phyloP scores from a whole-genome alignment of 2,797 vertebrate species.

The Alfaro cultratus region DNA sequence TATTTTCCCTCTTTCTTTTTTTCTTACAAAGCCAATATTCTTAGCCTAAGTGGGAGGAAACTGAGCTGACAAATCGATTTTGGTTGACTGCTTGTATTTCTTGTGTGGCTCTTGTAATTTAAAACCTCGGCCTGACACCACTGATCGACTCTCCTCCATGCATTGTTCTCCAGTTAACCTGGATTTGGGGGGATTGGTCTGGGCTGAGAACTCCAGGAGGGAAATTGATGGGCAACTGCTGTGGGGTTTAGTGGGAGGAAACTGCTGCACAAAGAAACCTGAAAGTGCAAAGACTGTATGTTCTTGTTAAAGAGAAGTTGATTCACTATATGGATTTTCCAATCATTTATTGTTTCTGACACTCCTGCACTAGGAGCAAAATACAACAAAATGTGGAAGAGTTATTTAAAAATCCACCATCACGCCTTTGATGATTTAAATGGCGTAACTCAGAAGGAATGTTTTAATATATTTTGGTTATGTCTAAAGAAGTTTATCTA shows the following conservation, averaged over 20 bases:
- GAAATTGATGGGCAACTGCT: slow-evolving; percentile 5
- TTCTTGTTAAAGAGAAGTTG: not conserved
- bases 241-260: slow-evolving; percentile 15
- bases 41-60: slow-evolving; percentile 7
- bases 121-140: slow-evolving; percentile 5
- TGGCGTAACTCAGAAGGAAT: too few relatives aligned
- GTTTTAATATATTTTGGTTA: too few relatives aligned
- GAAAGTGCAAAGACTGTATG: not conserved
- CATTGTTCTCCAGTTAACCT: slow-evolving; percentile 20
- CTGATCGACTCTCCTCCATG: slow-evolving; percentile 26
- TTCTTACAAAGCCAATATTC: not conserved
- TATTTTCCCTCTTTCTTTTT: not conserved
- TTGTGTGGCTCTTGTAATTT: slow-evolving; percentile 10
- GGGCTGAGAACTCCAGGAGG: slow-evolving; percentile 16
- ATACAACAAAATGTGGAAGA: not conserved
- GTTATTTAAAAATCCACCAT: not conserved
- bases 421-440: not conserved
- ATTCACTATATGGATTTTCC: not conserved
- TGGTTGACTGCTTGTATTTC: slow-evolving; percentile 16
- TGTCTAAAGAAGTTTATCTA: too few relatives aligned
- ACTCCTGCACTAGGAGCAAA: not conserved
- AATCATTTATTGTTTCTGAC: not conserved
- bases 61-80: slow-evolving; percentile 14
- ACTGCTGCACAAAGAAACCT: not conserved
- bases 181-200: slow-evolving; percentile 28